Percentiles rank a stretch among this genome's conserved stretches.
Evolutionary conservation across 2,113 vertebrate species (phyloP).

Genomic region (Fulmarus glacialis): DNA sequence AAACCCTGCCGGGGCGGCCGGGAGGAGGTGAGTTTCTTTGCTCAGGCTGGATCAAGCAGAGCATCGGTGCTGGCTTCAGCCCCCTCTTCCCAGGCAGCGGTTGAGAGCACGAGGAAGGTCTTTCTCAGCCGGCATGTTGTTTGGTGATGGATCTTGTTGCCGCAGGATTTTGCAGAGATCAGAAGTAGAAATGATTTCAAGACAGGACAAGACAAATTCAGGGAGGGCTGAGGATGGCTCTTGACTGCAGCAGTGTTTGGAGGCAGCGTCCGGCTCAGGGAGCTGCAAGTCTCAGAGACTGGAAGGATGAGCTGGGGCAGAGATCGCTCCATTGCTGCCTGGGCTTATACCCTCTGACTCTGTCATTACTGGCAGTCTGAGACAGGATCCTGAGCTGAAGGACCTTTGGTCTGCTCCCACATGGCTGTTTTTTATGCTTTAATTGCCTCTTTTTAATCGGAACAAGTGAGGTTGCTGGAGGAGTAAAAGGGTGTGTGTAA

Average conservation of each 20-base stretch:
- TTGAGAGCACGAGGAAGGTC: neutral
- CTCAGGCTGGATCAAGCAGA: neutral
- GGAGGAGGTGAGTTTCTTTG: neutral
- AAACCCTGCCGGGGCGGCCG: accelerated
- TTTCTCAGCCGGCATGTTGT: neutral
- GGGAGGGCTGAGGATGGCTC: neutral
- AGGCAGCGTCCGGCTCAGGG: accelerated
- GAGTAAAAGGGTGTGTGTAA: neutral
- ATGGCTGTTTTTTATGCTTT: neutral
- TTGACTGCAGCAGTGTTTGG: neutral
- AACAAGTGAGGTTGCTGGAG: neutral
- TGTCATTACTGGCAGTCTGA: neutral
- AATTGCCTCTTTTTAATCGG: neutral
- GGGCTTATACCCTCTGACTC: neutral
- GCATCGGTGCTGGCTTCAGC: neutral
- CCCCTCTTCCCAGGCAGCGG: neutral
- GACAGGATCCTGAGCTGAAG: neutral
- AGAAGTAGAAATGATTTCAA: neutral
- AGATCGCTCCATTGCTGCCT: neutral
- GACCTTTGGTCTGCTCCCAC: neutral
- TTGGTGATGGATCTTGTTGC: neutral
- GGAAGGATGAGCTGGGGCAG: neutral
- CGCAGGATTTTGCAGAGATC: neutral
- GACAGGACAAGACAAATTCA: neutral
- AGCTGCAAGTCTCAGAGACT: accelerated